phyloP scores from a whole-genome alignment of 2,113 vertebrate species.

The Protomyctophum bolini region DNA sequence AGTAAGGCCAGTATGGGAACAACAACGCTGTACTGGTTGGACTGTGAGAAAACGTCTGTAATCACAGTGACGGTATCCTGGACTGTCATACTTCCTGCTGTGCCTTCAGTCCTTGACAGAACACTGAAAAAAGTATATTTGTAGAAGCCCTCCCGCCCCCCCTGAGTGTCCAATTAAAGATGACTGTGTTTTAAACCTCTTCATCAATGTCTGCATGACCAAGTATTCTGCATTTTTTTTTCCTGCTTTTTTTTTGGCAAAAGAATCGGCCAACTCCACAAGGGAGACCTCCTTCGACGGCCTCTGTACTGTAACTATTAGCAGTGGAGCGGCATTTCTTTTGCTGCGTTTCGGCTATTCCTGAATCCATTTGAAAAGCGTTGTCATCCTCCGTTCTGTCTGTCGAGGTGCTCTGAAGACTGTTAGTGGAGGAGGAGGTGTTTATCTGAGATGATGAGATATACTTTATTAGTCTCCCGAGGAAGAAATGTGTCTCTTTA shows the following conservation, averaged over 20 bases:
- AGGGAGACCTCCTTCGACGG: neutral
- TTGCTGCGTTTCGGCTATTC: no score
- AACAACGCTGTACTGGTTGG: neutral
- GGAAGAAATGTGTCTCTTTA: no score
- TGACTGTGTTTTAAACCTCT: conserved; percentile 22
- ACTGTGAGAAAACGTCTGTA: neutral
- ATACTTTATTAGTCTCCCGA: no score
- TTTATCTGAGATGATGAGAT: no score
- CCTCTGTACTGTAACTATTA: neutral
- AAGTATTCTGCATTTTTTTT: conserved; percentile 21
- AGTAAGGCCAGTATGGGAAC: neutral
- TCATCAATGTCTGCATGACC: conserved; percentile 44
- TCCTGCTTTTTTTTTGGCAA: neutral
- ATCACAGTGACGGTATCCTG: neutral
- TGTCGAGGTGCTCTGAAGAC: no score
- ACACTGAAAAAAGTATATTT: conserved; percentile 33
- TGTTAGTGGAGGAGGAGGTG: neutral
- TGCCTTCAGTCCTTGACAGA: conserved; percentile 59
- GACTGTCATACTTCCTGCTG: conserved; percentile 43
- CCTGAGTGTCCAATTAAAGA: conserved; percentile 22
- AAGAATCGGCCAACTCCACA: conserved; percentile 6
- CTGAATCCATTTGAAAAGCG: no score
- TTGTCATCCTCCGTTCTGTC: no score
- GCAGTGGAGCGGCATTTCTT: no score
- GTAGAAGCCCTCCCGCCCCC: conserved; percentile 6